Conservation (phyloP, 2,888 invertebrate genomes). For the Siphonodentalium dalli region DNA sequence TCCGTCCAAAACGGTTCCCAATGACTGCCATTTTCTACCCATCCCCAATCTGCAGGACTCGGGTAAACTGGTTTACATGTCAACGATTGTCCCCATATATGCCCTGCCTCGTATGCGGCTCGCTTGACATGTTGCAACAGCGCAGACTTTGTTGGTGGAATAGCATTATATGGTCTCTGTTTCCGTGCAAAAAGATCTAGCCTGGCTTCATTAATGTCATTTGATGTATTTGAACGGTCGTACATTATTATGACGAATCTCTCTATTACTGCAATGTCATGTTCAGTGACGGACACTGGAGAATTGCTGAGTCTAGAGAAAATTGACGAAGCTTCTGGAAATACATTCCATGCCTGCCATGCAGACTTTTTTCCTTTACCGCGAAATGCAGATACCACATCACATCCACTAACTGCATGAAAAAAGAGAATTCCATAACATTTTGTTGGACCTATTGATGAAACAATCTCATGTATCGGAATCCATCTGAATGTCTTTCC, state of each 20-base stretch:
- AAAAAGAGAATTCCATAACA: slow-evolving; percentile 25
- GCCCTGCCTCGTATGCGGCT: slow-evolving; percentile 25
- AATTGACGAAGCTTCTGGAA: slow-evolving; percentile 19
- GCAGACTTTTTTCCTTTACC: slow-evolving; percentile 33
- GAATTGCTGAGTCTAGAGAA: slow-evolving; percentile 16
- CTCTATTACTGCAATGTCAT: slow-evolving; percentile 24
- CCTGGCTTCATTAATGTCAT: slow-evolving; percentile 27
- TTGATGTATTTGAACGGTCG: slow-evolving; percentile 27
- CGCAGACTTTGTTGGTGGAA: slow-evolving; percentile 27
- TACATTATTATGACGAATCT: slow-evolving; percentile 33
- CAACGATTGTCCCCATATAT: slow-evolving; percentile 22
- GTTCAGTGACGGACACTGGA: slow-evolving; percentile 10
- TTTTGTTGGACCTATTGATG: slow-evolving; percentile 25
- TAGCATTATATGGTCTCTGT: slow-evolving; percentile 28
- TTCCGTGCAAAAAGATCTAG: slow-evolving; percentile 36
- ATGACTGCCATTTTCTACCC: slow-evolving; percentile 4
- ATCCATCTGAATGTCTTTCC: slow-evolving; percentile 25
- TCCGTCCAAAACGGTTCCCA: slow-evolving; percentile 9
- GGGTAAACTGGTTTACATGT: not conserved
- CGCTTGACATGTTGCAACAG: slow-evolving; percentile 28
- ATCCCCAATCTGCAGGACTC: slow-evolving; percentile 8
- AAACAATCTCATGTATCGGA: slow-evolving; percentile 27
- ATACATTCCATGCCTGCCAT: slow-evolving; percentile 34
- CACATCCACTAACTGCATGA: slow-evolving; percentile 38
- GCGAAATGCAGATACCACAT: slow-evolving; percentile 31